Conservation (phyloP, 1,140 invertebrate species). For the Helicoverpa zea region DNA sequence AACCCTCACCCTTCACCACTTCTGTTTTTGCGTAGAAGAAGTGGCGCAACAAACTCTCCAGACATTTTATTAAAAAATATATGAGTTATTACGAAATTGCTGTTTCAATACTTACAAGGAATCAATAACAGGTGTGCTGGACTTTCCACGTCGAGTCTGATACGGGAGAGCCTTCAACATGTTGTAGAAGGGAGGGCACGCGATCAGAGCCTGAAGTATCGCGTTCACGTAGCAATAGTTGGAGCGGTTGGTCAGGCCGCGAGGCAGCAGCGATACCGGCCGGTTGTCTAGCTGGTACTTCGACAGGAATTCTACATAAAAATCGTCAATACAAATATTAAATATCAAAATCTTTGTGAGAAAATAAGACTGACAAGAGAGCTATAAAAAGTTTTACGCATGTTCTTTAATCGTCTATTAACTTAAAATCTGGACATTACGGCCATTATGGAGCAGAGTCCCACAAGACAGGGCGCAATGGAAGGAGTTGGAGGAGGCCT, state of each 20-base stretch:
- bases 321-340: conserved; percentile 1
- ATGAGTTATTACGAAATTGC: neutral
- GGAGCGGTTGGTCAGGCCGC: conserved; percentile 95
- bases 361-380: too few species aligned
- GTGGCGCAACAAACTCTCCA: too few species aligned
- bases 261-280: conserved; percentile 92
- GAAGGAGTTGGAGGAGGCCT: too few species aligned
- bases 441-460: too few species aligned
- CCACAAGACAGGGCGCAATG: too few species aligned
- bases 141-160: conserved; percentile 88
- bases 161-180: conserved; percentile 91
- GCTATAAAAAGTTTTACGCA: too few species aligned
- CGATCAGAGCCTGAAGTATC: conserved; percentile 95
- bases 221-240: conserved; percentile 99
- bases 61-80: too few species aligned
- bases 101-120: conserved; percentile 91
- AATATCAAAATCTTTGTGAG: too few species aligned
- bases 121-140: conserved; percentile 96
- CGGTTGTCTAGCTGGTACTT: conserved; percentile 92
- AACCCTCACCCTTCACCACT: too few species aligned
- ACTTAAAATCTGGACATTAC: too few species aligned
- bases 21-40: too few species aligned
- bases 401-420: too few species aligned
- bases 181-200: conserved; percentile 97
- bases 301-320: conserved; percentile 90